phyloP scores from a whole-genome alignment of 2,797 vertebrate species.

The Dicrostonyx torquatus region DNA sequence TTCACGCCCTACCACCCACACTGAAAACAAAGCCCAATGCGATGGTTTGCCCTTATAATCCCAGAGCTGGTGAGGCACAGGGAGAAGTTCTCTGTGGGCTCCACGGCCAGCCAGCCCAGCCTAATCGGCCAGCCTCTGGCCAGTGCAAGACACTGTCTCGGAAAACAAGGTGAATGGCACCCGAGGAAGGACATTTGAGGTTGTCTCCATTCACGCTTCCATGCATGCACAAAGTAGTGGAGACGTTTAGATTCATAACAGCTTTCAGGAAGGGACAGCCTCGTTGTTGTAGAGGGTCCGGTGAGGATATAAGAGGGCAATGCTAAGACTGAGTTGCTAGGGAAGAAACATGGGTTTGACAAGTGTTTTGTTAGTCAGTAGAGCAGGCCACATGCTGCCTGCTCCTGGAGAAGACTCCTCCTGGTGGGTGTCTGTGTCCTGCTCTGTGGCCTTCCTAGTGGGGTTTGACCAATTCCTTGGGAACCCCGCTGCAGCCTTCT shows the following conservation, averaged over 20 bases:
- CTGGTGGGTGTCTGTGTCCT: not conserved
- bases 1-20: not conserved
- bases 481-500: not conserved
- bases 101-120: not conserved
- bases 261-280: not conserved
- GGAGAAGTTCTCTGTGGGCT: not conserved
- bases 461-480: slow-evolving; percentile 1
- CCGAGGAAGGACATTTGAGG: not conserved
- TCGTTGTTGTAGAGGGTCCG: not conserved
- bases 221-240: not conserved
- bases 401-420: not conserved
- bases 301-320: not conserved
- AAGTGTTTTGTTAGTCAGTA: not conserved
- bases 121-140: not conserved
- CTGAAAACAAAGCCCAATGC: not conserved
- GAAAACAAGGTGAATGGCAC: not conserved
- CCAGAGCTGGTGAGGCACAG: not conserved
- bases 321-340: not conserved
- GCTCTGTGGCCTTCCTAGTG: not conserved
- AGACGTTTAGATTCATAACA: not conserved
- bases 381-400: not conserved
- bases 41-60: not conserved
- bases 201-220: not conserved
- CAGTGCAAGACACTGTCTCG: not conserved
- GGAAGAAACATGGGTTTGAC: not conserved